phyloP scores from a whole-genome alignment of 2,113 vertebrate genomes.

The Scophthalmus maximus region DNA sequence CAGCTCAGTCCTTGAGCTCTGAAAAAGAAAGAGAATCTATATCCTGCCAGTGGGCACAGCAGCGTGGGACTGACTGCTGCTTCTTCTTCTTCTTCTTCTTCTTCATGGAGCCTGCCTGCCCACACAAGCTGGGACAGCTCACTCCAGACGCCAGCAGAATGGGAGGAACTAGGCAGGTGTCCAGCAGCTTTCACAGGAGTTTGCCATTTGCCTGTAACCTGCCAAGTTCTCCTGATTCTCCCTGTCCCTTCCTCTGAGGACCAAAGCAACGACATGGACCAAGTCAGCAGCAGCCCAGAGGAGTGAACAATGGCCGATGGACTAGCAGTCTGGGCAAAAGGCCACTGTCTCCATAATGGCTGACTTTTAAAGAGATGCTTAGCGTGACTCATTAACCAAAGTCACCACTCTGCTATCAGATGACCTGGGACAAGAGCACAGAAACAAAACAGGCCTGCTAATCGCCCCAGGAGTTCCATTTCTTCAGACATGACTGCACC shows the following conservation, averaged over 20 bases:
- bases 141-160: slow-evolving; percentile 67
- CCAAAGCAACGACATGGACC: slow-evolving; percentile 67
- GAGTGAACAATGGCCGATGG: slow-evolving; percentile 73
- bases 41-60: slow-evolving; percentile 76
- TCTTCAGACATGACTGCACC: slow-evolving; percentile 83
- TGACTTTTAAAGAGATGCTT: slow-evolving; percentile 87
- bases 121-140: slow-evolving; percentile 75
- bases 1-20: slow-evolving; percentile 72
- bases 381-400: slow-evolving; percentile 82
- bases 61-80: slow-evolving; percentile 74
- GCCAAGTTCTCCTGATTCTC: slow-evolving; percentile 61
- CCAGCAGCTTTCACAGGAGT: slow-evolving; percentile 68
- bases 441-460: slow-evolving; percentile 81
- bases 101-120: slow-evolving; percentile 62
- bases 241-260: slow-evolving; percentile 56
- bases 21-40: slow-evolving; percentile 76
- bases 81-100: slow-evolving; percentile 27
- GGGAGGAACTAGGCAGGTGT: slow-evolving; percentile 68
- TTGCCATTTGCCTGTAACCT: slow-evolving; percentile 64
- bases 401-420: slow-evolving; percentile 84
- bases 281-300: slow-evolving; percentile 56
- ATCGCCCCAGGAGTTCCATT: slow-evolving; percentile 82
- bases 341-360: slow-evolving; percentile 81
- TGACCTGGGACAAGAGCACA: slow-evolving; percentile 81
- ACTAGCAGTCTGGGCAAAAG: slow-evolving; percentile 76